These are phyloP conservation scores for Notodonta ziczac DNA, from an alignment of 2,888 invertebrate genomes.

Conservation along the genomic window DNA sequence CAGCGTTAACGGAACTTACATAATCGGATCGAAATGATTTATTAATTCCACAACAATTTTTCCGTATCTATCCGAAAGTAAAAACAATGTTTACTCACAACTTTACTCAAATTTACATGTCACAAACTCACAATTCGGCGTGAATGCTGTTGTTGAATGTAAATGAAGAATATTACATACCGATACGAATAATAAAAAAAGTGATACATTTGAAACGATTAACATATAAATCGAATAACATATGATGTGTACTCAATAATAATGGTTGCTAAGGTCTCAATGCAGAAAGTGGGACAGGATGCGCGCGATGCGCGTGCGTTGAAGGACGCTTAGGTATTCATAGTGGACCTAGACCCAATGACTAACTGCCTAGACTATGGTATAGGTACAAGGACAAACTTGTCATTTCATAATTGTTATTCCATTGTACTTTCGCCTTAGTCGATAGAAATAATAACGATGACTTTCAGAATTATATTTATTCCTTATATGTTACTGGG, in stretches of 20 bases:
- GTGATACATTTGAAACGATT: neutral
- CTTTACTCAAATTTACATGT: too few species aligned
- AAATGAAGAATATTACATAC: too few species aligned
- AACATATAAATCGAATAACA: neutral
- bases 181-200: neutral
- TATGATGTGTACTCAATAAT: slow-evolving; percentile 15
- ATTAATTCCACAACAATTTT: too few species aligned
- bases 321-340: slow-evolving; percentile 5
- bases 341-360: neutral
- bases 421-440: neutral
- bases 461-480: too few species aligned
- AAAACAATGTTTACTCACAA: too few species aligned
- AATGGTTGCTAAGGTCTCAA: slow-evolving; percentile 50
- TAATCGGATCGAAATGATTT: too few species aligned
- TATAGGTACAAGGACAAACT: neutral
- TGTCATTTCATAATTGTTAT: neutral
- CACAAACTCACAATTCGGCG: too few species aligned
- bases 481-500: neutral
- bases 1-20: too few species aligned
- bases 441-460: too few species aligned
- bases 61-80: too few species aligned
- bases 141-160: too few species aligned
- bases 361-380: neutral
- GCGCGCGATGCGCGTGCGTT: neutral
- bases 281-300: slow-evolving; percentile 46